These are phyloP conservation scores for Dromius quadrimaculatus DNA, from an alignment of 2,888 invertebrate genomes.

Conservation along the genomic window DNA sequence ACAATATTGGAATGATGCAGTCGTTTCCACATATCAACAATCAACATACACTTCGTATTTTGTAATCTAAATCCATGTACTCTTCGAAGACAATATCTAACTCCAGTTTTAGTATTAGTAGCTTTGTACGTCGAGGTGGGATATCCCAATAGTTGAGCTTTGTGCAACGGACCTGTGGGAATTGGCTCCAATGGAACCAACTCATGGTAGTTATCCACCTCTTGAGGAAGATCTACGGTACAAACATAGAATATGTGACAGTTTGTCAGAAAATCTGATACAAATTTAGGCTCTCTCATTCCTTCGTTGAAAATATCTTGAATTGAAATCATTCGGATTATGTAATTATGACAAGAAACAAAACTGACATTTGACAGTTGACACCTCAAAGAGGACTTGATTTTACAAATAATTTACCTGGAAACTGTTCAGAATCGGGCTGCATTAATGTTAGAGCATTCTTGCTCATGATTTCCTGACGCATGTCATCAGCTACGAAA, in stretches of 20 bases:
- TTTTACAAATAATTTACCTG: conserved; percentile 64
- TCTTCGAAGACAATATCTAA: conserved; percentile 86
- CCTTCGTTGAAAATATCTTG: background rate
- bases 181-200: conserved; percentile 86
- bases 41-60: conserved; percentile 85
- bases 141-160: conserved; percentile 78
- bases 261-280: conserved; percentile 35
- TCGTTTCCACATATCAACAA: conserved; percentile 95
- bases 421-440: conserved; percentile 76
- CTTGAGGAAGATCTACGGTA: conserved; percentile 81
- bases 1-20: conserved; percentile 95
- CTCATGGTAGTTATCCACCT: conserved; percentile 92
- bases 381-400: too few relatives aligned
- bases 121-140: conserved; percentile 92
- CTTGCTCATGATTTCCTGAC: conserved; percentile 81
- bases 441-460: conserved; percentile 81
- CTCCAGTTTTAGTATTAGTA: conserved; percentile 86
- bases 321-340: background rate
- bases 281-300: conserved; percentile 8
- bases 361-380: conserved; percentile 7
- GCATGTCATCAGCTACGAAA: conserved; percentile 87
- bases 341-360: conserved; percentile 2
- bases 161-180: conserved; percentile 70
- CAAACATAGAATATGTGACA: conserved; percentile 54
- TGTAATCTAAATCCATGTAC: conserved; percentile 88